These are phyloP conservation scores for Luperina nickerlii DNA, from an alignment of 2,888 invertebrate genomes.

Conservation along the genomic window DNA sequence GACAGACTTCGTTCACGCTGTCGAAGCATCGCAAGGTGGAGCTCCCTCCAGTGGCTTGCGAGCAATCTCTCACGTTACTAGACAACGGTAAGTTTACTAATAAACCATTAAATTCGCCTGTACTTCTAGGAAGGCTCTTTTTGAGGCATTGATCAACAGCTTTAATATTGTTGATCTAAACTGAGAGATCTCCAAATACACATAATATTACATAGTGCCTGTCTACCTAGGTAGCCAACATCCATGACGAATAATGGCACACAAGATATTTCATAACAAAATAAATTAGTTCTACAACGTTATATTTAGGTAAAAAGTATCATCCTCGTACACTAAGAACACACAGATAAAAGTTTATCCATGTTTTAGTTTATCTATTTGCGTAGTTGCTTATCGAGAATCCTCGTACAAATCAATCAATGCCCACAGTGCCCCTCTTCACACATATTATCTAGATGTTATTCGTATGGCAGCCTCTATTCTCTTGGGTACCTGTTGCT, in stretches of 20 bases:
- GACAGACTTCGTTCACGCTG: constrained; percentile 90
- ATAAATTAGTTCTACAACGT: neutral
- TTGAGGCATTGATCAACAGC: constrained; percentile 1
- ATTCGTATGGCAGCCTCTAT: constrained; percentile 35
- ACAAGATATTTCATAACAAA: constrained; percentile 30
- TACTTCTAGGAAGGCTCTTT: neutral
- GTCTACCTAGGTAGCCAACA: neutral
- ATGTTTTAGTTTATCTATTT: constrained; percentile 58
- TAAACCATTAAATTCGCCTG: constrained; percentile 22
- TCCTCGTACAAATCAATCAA: constrained; percentile 50
- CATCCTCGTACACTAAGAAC: constrained; percentile 16
- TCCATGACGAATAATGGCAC: constrained; percentile 3
- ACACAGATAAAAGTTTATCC: constrained; percentile 50
- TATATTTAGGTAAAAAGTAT: constrained; percentile 13
- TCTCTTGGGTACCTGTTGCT: constrained; percentile 59
- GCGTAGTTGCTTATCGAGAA: constrained; percentile 57
- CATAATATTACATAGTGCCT: neutral
- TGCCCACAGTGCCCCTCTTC: constrained; percentile 33
- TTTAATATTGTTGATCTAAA: constrained; percentile 1
- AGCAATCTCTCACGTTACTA: constrained; percentile 79
- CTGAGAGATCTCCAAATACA: constrained; percentile 1
- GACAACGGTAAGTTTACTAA: constrained; percentile 80
- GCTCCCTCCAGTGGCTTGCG: constrained; percentile 87
- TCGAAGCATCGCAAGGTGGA: constrained; percentile 92
- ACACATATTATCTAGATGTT: constrained; percentile 41